Evolutionary conservation across 2,888 invertebrate genomes (phyloP), one percentile per base, ranked within the genome.

Genomic region (Tuta absoluta): DNA sequence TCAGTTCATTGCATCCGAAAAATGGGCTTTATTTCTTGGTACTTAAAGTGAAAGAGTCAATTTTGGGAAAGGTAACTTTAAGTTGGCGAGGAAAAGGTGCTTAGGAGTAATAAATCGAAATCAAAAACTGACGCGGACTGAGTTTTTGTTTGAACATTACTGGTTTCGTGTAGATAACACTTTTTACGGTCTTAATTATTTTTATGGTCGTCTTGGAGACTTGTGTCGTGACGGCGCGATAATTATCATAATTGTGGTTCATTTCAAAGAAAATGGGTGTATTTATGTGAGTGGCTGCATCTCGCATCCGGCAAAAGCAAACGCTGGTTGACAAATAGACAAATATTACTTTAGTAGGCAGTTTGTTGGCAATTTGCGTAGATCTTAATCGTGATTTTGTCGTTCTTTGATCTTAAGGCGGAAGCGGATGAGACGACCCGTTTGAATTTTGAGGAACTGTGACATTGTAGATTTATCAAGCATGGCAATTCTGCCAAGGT

Each of bases 111-210:
- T 85, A 84, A 86, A 84, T 86, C 79, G 79, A 84, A 85, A 83
- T 83, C 81, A 84, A 82, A 77, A 84, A 78, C 77, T 73, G 75
- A 76, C 75, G 76, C 76, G 71, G 81, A 85, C 81, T 86, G 78
- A 80, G 80, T 87, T 87, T 84, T 85, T 85, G 84, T 89, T 84
- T 81, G 85, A 84, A 84, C 87, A 79, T 86, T 86, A 86, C 87
- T 87, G 82, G 86, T 85, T 85, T 83, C 74, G 75, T 76, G 78
- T 71, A 84, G 87, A 86, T 89, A 89, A 84, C 81, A 75, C 77
- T 84, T 86, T 85, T 86, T 85, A 87, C 78, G 76, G 79, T 80
- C 84, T 85, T 87, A 87, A 89, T 89, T 86, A 87, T 87, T 85
- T 82, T 84, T 87, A 85, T 79, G 75, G 79, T 73, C 75, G 75